phyloP scores from a whole-genome alignment of 2,797 vertebrate genomes.

The Muscicapa comitata region DNA sequence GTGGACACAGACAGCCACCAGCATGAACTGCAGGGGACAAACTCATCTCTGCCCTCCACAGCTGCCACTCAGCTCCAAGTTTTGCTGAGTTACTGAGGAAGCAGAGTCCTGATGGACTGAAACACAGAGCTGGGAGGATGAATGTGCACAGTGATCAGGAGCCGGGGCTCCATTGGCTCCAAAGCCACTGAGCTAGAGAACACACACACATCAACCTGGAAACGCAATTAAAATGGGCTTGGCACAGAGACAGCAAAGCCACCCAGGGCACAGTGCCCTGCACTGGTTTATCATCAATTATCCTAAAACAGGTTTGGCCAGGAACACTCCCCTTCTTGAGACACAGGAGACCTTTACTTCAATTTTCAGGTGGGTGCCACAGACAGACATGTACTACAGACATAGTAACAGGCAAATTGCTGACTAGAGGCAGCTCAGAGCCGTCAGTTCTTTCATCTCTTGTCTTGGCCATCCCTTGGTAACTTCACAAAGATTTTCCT shows the following conservation, averaged over 20 bases:
- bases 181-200: neutral
- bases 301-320: neutral
- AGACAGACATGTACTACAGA: neutral
- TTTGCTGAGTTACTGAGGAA: neutral
- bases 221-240: neutral
- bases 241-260: neutral
- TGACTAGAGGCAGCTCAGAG: neutral
- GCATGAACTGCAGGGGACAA: neutral
- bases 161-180: rapidly evolving
- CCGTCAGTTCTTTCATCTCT: neutral
- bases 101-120: neutral
- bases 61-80: neutral
- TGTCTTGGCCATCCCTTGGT: neutral
- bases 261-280: neutral
- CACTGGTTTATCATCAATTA: neutral
- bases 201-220: neutral
- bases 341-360: neutral
- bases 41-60: neutral
- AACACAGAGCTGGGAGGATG: neutral
- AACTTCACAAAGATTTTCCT: neutral
- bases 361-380: neutral
- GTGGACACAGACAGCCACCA: rapidly evolving
- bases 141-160: rapidly evolving
- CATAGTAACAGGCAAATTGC: neutral
- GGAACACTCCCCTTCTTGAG: neutral